These are phyloP conservation scores for Morpho deidamia DNA, from an alignment of 2,888 invertebrate species.

Conservation along the genomic window DNA sequence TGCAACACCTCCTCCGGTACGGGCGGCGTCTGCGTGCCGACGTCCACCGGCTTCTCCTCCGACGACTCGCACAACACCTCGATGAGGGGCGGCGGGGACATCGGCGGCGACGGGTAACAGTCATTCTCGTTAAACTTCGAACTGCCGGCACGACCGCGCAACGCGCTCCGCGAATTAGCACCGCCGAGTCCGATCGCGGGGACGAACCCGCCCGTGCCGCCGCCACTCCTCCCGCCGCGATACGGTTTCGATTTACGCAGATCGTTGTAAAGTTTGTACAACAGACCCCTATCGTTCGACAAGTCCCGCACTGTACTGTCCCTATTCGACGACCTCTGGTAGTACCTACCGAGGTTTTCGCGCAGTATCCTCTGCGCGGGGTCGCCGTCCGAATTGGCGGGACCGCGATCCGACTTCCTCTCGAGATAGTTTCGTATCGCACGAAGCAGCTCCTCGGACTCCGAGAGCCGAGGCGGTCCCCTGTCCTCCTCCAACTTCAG, in stretches of 20 bases:
- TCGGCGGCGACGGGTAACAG: slow-evolving; percentile 55
- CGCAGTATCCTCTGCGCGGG: slow-evolving; percentile 74
- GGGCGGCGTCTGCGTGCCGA: slow-evolving; percentile 81
- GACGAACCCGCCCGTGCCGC: slow-evolving; percentile 45
- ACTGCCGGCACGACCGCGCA: slow-evolving; percentile 44
- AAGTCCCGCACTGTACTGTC: slow-evolving; percentile 85
- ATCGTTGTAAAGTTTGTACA: slow-evolving; percentile 86
- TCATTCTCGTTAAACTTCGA: slow-evolving; percentile 45
- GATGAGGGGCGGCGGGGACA: slow-evolving; percentile 82
- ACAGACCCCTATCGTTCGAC: slow-evolving; percentile 83
- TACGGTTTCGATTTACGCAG: slow-evolving; percentile 81
- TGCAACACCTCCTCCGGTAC: slow-evolving; percentile 76
- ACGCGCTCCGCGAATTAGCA: slow-evolving; percentile 54
- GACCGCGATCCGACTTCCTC: slow-evolving; percentile 53
- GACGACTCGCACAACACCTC: slow-evolving; percentile 81
- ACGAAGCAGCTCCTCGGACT: slow-evolving; percentile 81
- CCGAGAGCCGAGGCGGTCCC: slow-evolving; percentile 58
- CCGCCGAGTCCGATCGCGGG: slow-evolving; percentile 48
- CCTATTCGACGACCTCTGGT: slow-evolving; percentile 80
- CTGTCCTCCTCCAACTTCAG: slow-evolving; percentile 79
- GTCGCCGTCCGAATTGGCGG: slow-evolving; percentile 48
- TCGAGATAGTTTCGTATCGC: slow-evolving; percentile 80
- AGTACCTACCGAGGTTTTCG: slow-evolving; percentile 83
- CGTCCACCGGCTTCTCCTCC: slow-evolving; percentile 71
- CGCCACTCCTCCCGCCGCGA: slow-evolving; percentile 58